Evolutionary conservation across 2,888 invertebrate species (phyloP), one percentile per base, ranked within the genome.

Genomic region (Seira sanloemensis): DNA sequence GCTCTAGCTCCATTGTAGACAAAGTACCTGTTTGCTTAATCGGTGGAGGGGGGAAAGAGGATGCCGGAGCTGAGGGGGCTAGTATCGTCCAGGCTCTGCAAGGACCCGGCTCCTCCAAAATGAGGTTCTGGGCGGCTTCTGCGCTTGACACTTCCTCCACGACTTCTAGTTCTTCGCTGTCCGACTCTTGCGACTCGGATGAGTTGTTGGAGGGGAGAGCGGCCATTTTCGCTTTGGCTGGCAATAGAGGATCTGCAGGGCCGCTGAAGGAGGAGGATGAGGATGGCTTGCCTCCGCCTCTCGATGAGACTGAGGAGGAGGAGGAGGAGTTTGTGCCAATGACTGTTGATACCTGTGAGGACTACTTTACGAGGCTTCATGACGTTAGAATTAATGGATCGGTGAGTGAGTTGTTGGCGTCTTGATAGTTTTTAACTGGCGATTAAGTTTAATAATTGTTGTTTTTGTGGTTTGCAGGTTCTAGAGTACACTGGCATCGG

Each of bases 401-500:
- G 88, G 92, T 92, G 86, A 88, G 90, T 82, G 58, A 9, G 16
- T n/a, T n/a, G n/a, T n/a, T n/a, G n/a, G n/a, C n/a, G n/a, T n/a
- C n/a, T n/a, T n/a, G n/a, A n/a, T n/a, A n/a, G n/a, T n/a, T n/a
- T n/a, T n/a, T n/a, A n/a, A n/a, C n/a, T n/a, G n/a, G n/a, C n/a
- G n/a, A n/a, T n/a, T n/a, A 37, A 9, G 37, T 37, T 37, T n/a
- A 58, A 4, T 58, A 58, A 58, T 58, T 58, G 12, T 4, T 37
- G 37, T 71, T 79, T 37, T 0, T 18, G 72, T n/a, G n/a, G 62
- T 72, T 88, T 90, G 18, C 89, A 92, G 92, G 89, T 91, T 50
- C 88, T 93, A 79, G 93, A 93, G 88, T 93, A 93, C 88, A 91
- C 91, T 77, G 93, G 93, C 5, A 90, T 92, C 85, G 93, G 93